Evolutionary conservation across 2,888 invertebrate genomes (phyloP).

Genomic region (Salpingus planirostris): DNA sequence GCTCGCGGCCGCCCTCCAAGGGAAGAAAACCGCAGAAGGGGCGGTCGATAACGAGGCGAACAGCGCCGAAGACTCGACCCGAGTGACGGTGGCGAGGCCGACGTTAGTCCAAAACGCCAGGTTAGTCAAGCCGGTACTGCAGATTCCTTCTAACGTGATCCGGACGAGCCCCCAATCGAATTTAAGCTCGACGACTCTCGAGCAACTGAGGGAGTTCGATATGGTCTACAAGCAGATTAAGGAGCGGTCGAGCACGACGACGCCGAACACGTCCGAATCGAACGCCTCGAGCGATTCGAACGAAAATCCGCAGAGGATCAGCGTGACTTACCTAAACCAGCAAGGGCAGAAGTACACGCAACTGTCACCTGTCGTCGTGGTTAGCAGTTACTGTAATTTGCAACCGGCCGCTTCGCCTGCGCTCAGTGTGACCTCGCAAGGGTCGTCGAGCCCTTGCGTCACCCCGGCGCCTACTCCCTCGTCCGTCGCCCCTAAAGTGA

Average conservation of each 20-base stretch:
- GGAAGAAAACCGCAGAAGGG: conserved; percentile 28
- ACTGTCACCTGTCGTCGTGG: conserved; percentile 47
- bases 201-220: conserved; percentile 71
- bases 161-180: conserved; percentile 52
- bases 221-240: conserved; percentile 74
- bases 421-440: conserved; percentile 49
- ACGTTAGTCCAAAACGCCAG: conserved; percentile 50
- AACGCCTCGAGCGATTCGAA: conserved; percentile 18
- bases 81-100: conserved; percentile 35
- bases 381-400: conserved; percentile 46
- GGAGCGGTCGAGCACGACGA: conserved; percentile 57
- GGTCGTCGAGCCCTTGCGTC: conserved; percentile 50
- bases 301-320: conserved; percentile 43
- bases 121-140: conserved; percentile 48
- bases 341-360: conserved; percentile 40
- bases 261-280: conserved; percentile 23
- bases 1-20: conserved; percentile 42
- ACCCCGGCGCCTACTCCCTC: conserved; percentile 46
- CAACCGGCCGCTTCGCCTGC: conserved; percentile 48
- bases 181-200: conserved; percentile 66
- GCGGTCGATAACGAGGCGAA: conserved; percentile 19
- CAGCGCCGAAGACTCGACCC: conserved; percentile 20
- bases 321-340: conserved; percentile 47
- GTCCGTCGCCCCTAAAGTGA: conserved; percentile 24
- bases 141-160: conserved; percentile 54